Base-by-base conservation (phyloP, 2,797 vertebrate species). In the Poeciliopsis paucimaculata region DNA sequence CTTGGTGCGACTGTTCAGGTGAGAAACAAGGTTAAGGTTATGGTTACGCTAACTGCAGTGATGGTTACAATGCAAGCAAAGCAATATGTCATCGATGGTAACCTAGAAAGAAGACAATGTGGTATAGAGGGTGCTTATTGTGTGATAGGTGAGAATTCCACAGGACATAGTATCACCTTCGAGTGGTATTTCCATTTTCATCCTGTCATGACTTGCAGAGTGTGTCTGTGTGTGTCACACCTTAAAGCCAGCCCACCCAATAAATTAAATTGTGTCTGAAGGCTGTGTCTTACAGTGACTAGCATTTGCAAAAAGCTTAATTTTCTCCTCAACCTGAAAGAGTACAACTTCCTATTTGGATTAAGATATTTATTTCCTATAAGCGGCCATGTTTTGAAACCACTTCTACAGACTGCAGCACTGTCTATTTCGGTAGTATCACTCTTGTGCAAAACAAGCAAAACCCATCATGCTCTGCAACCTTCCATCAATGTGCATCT, bases 341-440 rank as follows among this genome's bases (percentile, higher is more conserved):
- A 79, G 71, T 80, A 16, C 84, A 36, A 18, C 31, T 23, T 34
- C 53, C 77, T 75, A 28, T 31, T 47, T 2, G 76, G 53, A 60
- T 46, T 74, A 78, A 83, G 31, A 28, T 7, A 62, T 28, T 13
- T 55, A 7, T 53, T 70, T 18, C 7, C 23, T 53, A 4, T 41
- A 53, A 9, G 46, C 3, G 0, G 12, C 62, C 41, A 12, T 77
- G 80, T 72, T 84, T 46, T 87, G 47, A 77, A 66, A 76, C 45
- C 49, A 11, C 0, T 2, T 39, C 20, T 60, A 6, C 12, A 74
- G 4, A 36, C 39, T 76, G 43, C 70, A 77, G 26, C 18, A 11
- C 3, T 3, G 10, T 1, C 49, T 77, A 73, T 77, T 43, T 75
- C 47, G 45, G n/a, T 72, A 73, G 73, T 78, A 78, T 82, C 79